Evolutionary conservation across 2,113 vertebrate species (phyloP), one percentile per base, ranked within the genome.

Genomic region (Tachycineta bicolor): DNA sequence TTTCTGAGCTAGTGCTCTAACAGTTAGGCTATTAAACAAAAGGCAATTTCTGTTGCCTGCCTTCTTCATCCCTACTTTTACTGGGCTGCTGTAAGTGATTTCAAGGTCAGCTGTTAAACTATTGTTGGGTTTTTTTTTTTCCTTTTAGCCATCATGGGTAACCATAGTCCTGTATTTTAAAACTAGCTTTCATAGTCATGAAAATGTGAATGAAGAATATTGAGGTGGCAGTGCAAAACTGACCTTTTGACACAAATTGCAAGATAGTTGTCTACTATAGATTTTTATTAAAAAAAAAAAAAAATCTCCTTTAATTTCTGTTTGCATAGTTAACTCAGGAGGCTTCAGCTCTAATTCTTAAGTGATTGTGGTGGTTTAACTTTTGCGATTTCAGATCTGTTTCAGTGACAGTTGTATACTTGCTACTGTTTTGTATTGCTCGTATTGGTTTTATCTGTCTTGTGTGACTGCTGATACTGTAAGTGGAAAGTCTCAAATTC

Each of bases 71-170:
- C 16, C 21, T 17, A 13, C 5, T 85, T 39, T 76, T 76, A 25
- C 26, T 76, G 73, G 77, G 33, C 34, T 87, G 29, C 56, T 94
- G 3, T 55, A 89, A 71, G 46, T 70, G 31, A 55, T 87, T 95
- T 74, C 52, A 56, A 81, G 47, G 64, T 75, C 60, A 71, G 9
- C 55, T 83, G 15, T 84, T 87, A 53, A 86, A 53, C 14, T 73
- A 14, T 19, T 85, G 23, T 0, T 0, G 11, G 26, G 15, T 67
- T 24, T 14, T 0, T 14, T n/a, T 17, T 67, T 24, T 14, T 69
- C 5, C 52, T 65, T 8, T 64, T 83, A 70, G 12, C 50, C 14
- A 11, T 77, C 23, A 6, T 43, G 22, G 21, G 20, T 88, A 76
- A 59, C 33, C 10, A 24, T 12, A 77, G 19, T 62, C 14, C 62